Percentiles rank a stretch among this genome's conserved stretches.
phyloP scores from a whole-genome alignment of 2,888 invertebrate species.

The Hipparchia sbordonii region DNA sequence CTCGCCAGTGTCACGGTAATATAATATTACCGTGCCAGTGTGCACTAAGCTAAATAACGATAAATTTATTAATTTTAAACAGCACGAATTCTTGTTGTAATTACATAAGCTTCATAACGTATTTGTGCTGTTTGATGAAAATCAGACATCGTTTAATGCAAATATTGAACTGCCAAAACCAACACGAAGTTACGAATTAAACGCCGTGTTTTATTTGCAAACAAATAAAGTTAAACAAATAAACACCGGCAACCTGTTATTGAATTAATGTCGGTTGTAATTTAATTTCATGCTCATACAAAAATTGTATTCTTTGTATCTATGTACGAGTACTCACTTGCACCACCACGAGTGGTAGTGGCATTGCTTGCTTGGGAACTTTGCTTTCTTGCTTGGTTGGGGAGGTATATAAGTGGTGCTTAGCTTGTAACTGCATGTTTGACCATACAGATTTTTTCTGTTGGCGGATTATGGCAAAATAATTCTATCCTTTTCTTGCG shows the following conservation, averaged over 20 bases:
- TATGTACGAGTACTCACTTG: no score
- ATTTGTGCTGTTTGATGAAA: constrained; percentile 18
- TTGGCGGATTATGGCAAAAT: no score
- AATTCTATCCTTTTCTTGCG: no score
- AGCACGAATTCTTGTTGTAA: background rate
- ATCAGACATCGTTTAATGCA: background rate
- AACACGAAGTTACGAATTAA: constrained; percentile 18
- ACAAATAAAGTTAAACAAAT: constrained; percentile 4
- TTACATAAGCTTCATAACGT: background rate
- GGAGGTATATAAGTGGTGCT: no score
- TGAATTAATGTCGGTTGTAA: constrained; percentile 18
- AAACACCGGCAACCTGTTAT: constrained; percentile 17
- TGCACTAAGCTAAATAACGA: no score
- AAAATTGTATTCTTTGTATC: background rate
- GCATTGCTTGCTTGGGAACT: no score
- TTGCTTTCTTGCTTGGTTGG: no score
- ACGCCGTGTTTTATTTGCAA: constrained; percentile 17
- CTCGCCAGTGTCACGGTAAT: no score
- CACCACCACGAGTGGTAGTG: no score
- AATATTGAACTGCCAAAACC: constrained; percentile 19
- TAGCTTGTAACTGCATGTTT: no score
- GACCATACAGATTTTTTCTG: no score
- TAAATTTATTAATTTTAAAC: background rate
- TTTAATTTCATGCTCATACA: background rate
- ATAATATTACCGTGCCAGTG: no score